Base-by-base conservation (phyloP, 1,140 invertebrate species). In the Drosophila carrolli region DNA sequence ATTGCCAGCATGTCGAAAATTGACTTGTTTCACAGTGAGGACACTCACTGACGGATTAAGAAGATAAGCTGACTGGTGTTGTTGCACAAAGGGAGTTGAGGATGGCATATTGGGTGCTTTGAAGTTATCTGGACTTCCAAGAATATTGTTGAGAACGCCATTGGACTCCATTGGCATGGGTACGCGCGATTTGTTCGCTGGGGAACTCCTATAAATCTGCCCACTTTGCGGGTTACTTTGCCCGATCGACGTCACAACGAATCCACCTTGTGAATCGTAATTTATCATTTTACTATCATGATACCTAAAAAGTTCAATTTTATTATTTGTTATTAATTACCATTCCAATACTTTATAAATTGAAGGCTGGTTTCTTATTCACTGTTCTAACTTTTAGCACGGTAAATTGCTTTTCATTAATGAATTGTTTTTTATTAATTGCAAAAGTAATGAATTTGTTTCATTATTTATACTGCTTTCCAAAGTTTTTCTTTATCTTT, bases 281-380 rank as follows among this genome's bases (percentile, higher is more conserved):
- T 96, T 96, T 75, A 96, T 95, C 95, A 96, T 96, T 65, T 94
- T 94, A 56, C 94, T 94, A 78, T 96, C 94, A 86, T 96, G 95
- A 91, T 95, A 96, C 92, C 92, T 92, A 35, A 9, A 4, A 8
- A n/a, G 10, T 10, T 23, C 13, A 14, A 37, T 7, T 16, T 51
- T 8, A 51, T 14, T 44, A 40, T n/a, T 7, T 32, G 29, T 8
- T 32, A 32, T 32, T 32, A 1, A 32, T 8, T 32, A 32, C 7
- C 6, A 7, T 32, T 1, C 6, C 29, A 32, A 7, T 7, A 7
- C 29, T 32, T 32, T 32, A 32, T 23, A 23, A 23, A 4, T 23
- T 23, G 4, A 4, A 23, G 23, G 23, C 23, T 23, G 23, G 1
- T 19, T 19, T 19, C 19, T 19, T 19, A 19, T 19, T 19, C 19